A percentile compares a stretch with the other conserved stretches of the same genome.
Evolutionary conservation across 2,888 invertebrate genomes (phyloP).

Genomic region (Hyppa rectilinea): DNA sequence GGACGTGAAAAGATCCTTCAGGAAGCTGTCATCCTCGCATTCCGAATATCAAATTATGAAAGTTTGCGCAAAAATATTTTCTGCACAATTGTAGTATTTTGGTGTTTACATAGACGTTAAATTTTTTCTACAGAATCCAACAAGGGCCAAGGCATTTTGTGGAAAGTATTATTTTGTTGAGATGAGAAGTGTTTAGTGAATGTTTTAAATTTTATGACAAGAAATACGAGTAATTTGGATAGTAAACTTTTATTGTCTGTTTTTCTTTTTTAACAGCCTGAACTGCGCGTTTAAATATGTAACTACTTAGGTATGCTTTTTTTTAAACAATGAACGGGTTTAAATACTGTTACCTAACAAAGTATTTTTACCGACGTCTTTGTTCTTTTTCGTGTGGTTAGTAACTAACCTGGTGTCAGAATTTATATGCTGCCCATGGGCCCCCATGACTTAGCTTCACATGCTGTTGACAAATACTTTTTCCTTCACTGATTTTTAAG

Average conservation of each 20-base stretch:
- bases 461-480: too few relatives aligned
- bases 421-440: too few relatives aligned
- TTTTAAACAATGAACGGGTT: background rate
- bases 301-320: background rate
- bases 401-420: too few relatives aligned
- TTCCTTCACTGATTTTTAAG: too few relatives aligned
- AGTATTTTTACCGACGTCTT: background rate
- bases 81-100: too few relatives aligned
- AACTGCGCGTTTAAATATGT: background rate
- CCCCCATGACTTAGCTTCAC: too few relatives aligned
- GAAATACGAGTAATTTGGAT: background rate
- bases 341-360: background rate
- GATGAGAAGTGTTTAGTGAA: background rate
- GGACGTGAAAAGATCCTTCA: too few relatives aligned
- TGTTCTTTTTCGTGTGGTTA: too few relatives aligned
- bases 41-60: too few relatives aligned
- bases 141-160: background rate
- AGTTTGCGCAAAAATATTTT: too few relatives aligned
- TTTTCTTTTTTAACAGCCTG: background rate
- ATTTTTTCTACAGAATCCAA: background rate
- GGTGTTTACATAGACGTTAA: background rate
- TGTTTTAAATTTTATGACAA: background rate
- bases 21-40: too few relatives aligned
- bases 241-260: background rate
- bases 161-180: slow-evolving; percentile 9